Percentiles rank a stretch among this genome's conserved stretches.
Evolutionary conservation across 2,888 invertebrate species (phyloP).

Genomic region (Hylaea fasciaria): DNA sequence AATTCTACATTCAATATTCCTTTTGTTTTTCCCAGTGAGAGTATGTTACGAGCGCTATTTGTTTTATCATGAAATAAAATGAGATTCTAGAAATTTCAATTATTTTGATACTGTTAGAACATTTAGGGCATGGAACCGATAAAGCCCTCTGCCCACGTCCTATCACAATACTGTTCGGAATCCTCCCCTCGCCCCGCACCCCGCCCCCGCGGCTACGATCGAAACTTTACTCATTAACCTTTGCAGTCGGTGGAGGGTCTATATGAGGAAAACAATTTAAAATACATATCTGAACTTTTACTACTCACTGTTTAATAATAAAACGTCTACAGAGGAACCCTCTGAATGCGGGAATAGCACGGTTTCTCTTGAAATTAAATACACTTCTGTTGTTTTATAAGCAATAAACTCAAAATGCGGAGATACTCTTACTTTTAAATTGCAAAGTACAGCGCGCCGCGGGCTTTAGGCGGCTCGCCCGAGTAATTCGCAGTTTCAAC

Average conservation of each 20-base stretch:
- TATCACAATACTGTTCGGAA: conserved; percentile 22
- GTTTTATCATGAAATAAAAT: no score
- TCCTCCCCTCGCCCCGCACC: conserved; percentile 1
- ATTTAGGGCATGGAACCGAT: conserved; percentile 10
- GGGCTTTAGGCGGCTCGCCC: no score
- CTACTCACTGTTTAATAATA: conserved; percentile 5
- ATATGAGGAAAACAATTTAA: conserved; percentile 13
- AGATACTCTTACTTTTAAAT: no score
- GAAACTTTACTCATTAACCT: conserved; percentile 35
- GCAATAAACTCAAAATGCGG: no score
- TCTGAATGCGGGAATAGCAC: background rate
- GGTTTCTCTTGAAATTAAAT: background rate
- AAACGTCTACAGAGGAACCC: background rate
- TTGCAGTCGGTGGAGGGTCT: conserved; percentile 7
- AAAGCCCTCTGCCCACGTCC: conserved; percentile 20
- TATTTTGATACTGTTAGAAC: background rate
- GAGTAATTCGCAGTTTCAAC: no score
- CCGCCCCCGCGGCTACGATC: conserved; percentile 13
- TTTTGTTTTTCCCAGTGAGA: no score
- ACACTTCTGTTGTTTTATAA: no score
- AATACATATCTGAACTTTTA: conserved; percentile 12
- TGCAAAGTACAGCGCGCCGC: no score
- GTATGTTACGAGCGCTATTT: no score
- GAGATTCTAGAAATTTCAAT: no score
- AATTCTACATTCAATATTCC: background rate